These are phyloP conservation scores for Alfaro cultratus DNA, from an alignment of 2,797 vertebrate genomes.

Conservation along the genomic window DNA sequence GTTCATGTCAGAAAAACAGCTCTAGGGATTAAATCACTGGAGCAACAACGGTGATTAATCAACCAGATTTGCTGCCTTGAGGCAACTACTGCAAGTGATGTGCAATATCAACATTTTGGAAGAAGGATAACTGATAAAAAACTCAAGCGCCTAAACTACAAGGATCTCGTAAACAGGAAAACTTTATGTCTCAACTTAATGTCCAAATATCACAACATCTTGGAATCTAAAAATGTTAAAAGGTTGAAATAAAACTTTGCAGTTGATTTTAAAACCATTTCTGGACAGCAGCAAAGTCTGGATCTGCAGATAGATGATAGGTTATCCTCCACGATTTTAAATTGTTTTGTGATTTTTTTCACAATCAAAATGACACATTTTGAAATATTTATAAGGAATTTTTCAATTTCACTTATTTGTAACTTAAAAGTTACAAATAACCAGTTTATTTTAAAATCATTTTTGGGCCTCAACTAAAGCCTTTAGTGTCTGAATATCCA, in stretches of 20 bases:
- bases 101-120: constrained; percentile 14
- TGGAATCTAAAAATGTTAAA: not conserved
- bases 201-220: not conserved
- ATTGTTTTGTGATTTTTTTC: too few relatives aligned
- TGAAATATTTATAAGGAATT: too few relatives aligned
- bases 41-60: constrained; percentile 53
- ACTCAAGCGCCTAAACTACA: not conserved
- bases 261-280: not conserved
- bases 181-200: not conserved
- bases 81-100: constrained; percentile 34
- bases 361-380: too few relatives aligned
- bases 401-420: too few relatives aligned
- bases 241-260: too few relatives aligned
- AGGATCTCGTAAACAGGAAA: not conserved
- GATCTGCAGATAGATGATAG: not conserved
- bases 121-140: constrained; percentile 20
- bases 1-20: constrained; percentile 56
- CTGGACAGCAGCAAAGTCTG: too few relatives aligned
- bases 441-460: not conserved
- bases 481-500: not conserved
- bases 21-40: constrained; percentile 59
- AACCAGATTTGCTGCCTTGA: constrained; percentile 51
- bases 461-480: not conserved
- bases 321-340: too few relatives aligned
- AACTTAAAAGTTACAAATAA: not conserved